Base-by-base conservation (phyloP, 64 coral and sea anemone species). In the Montipora foliosa region DNA sequence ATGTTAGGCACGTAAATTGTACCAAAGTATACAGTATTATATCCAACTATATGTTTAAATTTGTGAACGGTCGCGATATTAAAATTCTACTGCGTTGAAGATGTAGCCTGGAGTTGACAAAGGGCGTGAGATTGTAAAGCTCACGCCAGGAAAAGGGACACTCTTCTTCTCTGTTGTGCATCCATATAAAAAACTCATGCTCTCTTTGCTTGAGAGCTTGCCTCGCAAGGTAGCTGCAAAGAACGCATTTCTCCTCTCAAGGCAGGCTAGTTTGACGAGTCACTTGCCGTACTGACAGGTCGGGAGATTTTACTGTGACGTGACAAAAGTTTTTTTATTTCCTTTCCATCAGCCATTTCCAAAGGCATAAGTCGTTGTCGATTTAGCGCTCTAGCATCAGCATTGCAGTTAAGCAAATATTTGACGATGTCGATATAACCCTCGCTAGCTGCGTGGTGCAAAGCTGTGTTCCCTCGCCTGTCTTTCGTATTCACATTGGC, bases 401-500 rank as follows among this genome's bases (percentile, higher is more conserved):
- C 95, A 11, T 94, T 80, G 59, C 74, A 88, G 0, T 79, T 50
- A 11, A 97, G 81, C 53, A 97, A 87, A 55, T 88, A 89, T 50
- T 89, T 69, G 5, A 94, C 95, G 11, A 88, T 91, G 22, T 97
- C 66, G 19, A 97, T 47, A 11, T 90, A 74, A 11, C 95, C 95
- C 7, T 91, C 76, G 60, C 82, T 84, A 17, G 89, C 92, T 2
- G 92, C 95, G 67, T 94, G 78, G 66, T 97, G 95, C 51, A 97
- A 82, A 22, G 95, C 64, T 5, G 95, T 83, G 45, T 16, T 81
- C 66, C 88, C 83, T 8, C 73, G 85, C 6, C 77, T 25, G 83
- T 97, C 95, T 68, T 24, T 97, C 73, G 90, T 94, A 64, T 97
- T 94, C 6, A 97, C 95, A 49, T 92, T 66, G 10, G 90, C 92